These are phyloP conservation scores for Ceratotherium simum DNA, from an alignment of 2,113 vertebrate species.

Conservation along the genomic window DNA sequence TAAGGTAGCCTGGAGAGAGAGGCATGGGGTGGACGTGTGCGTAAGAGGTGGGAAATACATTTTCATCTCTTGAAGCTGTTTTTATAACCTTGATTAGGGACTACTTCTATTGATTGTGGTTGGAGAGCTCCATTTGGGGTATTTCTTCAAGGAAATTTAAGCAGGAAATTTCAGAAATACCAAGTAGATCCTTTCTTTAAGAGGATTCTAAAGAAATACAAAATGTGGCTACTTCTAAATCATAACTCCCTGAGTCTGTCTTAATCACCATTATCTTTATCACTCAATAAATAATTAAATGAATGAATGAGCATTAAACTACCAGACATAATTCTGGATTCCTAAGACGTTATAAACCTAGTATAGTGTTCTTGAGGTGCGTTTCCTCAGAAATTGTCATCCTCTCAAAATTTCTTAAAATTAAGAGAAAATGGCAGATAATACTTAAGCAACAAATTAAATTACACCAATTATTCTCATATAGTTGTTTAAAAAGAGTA, in stretches of 20 bases:
- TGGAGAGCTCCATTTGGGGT: neutral
- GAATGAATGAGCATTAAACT: neutral
- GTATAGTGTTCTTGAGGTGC: neutral
- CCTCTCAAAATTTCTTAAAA: slow-evolving; percentile 27
- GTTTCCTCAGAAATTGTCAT: neutral
- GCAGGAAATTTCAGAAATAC: neutral
- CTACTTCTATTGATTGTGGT: neutral
- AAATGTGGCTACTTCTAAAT: neutral
- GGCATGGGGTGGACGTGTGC: accelerated
- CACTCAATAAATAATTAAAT: neutral
- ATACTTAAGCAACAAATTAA: neutral
- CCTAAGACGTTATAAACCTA: neutral
- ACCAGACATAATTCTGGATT: neutral
- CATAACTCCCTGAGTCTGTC: neutral
- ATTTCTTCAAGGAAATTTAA: neutral
- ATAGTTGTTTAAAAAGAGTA: neutral
- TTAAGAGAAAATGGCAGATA: slow-evolving; percentile 6
- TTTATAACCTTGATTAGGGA: neutral
- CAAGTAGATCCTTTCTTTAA: neutral
- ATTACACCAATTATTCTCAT: neutral
- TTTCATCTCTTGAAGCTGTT: neutral
- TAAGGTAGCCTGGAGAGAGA: neutral
- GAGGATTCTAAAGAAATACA: slow-evolving; percentile 21
- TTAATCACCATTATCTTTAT: neutral
- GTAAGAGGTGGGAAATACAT: neutral